A percentile compares a stretch with the other conserved stretches of the same genome.
These are phyloP conservation scores for Zapornia atra DNA, from an alignment of 2,113 vertebrate species.

Conservation along the genomic window DNA sequence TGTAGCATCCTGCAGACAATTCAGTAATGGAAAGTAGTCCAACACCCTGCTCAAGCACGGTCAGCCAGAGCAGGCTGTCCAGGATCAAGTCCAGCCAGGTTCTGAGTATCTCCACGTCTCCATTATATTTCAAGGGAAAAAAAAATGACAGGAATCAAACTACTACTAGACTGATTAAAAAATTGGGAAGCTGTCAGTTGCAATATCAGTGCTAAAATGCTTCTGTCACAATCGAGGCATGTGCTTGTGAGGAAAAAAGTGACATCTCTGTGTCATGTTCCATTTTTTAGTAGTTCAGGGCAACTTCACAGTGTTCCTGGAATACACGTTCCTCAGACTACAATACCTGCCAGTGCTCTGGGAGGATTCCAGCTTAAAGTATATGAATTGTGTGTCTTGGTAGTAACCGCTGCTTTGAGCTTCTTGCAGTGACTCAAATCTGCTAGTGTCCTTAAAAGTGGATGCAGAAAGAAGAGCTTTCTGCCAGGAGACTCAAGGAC, in stretches of 20 bases:
- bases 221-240: background rate
- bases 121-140: background rate
- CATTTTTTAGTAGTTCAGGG: background rate
- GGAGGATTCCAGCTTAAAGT: background rate
- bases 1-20: background rate
- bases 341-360: rapidly evolving
- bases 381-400: background rate
- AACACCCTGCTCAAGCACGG: background rate
- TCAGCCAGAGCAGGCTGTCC: background rate
- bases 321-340: background rate
- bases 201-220: background rate
- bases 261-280: rapidly evolving
- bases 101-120: background rate
- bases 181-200: background rate
- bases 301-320: background rate
- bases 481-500: background rate
- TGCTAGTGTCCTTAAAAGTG: background rate
- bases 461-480: background rate
- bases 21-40: background rate
- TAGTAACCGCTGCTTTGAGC: background rate
- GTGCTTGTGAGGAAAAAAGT: background rate
- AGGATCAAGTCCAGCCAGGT: too few relatives aligned
- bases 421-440: background rate
- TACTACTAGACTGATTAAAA: background rate
- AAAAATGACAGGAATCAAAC: background rate